These are phyloP conservation scores for Ibidorhyncha struthersii DNA, from an alignment of 2,113 vertebrate species.

Conservation along the genomic window DNA sequence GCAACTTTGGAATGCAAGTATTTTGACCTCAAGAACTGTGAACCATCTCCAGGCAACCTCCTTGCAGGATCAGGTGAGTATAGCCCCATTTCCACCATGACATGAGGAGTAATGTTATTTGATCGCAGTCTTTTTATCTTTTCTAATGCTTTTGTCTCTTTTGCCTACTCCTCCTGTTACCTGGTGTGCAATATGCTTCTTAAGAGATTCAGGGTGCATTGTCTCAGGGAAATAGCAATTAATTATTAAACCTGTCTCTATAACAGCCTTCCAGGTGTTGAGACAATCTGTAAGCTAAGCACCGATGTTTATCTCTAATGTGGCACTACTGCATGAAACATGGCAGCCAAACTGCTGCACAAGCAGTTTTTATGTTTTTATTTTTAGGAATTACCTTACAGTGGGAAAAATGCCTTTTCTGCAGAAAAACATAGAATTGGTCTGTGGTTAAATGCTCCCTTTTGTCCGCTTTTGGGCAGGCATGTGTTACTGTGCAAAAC, in stretches of 20 bases:
- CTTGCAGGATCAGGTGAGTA: background rate
- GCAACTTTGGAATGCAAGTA: background rate
- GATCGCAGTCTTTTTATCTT: conserved; percentile 15
- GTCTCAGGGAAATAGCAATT: conserved; percentile 18
- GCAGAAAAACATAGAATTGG: background rate
- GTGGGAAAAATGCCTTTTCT: background rate
- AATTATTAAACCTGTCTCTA: conserved; percentile 60
- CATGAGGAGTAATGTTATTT: background rate
- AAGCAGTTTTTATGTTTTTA: background rate
- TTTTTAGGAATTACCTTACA: background rate
- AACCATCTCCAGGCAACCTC: background rate
- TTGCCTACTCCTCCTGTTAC: conserved; percentile 22
- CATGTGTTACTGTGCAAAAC: background rate
- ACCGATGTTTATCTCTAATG: conserved; percentile 32
- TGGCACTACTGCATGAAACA: background rate
- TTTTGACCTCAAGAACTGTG: conserved; percentile 1
- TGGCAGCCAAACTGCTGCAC: background rate
- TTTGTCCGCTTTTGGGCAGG: background rate
- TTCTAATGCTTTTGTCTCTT: conserved; percentile 33
- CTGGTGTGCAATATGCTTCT: background rate
- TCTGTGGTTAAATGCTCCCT: background rate
- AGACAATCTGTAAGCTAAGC: conserved; percentile 56
- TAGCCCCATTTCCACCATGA: background rate
- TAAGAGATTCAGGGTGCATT: background rate
- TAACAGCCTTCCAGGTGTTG: conserved; percentile 39